A percentile compares a stretch with the other conserved stretches of the same genome.
These are phyloP conservation scores for Papilio demoleus DNA, from an alignment of 2,888 invertebrate genomes.

Conservation along the genomic window DNA sequence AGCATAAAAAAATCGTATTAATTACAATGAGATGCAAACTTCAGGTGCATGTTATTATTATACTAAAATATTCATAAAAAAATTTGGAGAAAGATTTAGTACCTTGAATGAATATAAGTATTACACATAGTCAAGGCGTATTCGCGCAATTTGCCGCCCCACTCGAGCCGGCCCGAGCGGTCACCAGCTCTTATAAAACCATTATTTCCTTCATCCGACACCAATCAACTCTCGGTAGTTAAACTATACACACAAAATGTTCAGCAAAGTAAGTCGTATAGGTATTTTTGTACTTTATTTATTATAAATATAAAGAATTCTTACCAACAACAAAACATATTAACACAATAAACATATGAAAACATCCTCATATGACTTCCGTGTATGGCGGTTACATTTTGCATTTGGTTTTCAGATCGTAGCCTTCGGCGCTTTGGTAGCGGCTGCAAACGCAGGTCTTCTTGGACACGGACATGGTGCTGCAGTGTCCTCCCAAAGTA, in stretches of 20 bases:
- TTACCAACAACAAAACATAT: not conserved
- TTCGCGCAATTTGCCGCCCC: conserved; percentile 50
- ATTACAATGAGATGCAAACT: not conserved
- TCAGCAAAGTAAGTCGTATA: conserved; percentile 67
- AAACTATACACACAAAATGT: conserved; percentile 66
- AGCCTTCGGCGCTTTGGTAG: conserved; percentile 70
- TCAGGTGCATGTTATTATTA: not conserved
- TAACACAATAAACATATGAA: not conserved
- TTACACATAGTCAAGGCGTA: conserved; percentile 45
- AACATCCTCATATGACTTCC: not conserved
- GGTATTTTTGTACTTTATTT: conserved; percentile 9
- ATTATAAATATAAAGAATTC: no score
- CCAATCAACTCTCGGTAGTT: conserved; percentile 65
- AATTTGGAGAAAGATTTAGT: conserved; percentile 23
- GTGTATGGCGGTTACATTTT: not conserved
- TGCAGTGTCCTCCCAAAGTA: conserved; percentile 72
- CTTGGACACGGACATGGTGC: conserved; percentile 55
- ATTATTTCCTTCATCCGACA: conserved; percentile 61
- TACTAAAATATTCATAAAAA: not conserved
- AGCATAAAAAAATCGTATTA: no score
- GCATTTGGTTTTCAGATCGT: conserved; percentile 63
- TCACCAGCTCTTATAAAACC: conserved; percentile 66
- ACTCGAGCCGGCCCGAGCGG: conserved; percentile 46
- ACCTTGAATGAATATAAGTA: conserved; percentile 40
- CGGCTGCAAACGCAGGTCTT: conserved; percentile 74